These are phyloP conservation scores for Procambarus clarkii DNA, from an alignment of 1,140 invertebrate genomes.

Conservation along the genomic window DNA sequence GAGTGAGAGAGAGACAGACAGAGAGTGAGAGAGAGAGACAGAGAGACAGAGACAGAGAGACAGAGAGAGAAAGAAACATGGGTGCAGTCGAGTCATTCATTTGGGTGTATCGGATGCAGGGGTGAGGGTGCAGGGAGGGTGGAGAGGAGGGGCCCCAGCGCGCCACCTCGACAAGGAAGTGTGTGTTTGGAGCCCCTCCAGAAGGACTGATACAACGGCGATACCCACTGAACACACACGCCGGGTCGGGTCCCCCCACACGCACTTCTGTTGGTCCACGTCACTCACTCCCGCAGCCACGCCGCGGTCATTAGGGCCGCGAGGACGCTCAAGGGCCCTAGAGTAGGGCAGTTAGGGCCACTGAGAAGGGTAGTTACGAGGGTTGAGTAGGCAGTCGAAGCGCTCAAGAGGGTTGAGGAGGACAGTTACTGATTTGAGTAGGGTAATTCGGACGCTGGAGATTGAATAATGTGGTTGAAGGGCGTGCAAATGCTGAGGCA, in stretches of 20 bases:
- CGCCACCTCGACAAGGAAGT: slow-evolving; percentile 31
- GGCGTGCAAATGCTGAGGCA: no score
- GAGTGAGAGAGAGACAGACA: no score
- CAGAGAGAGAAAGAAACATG: background rate
- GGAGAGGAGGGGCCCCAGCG: background rate
- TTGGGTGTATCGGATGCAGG: slow-evolving; percentile 40
- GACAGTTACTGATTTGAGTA: background rate
- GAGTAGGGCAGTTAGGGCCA: background rate
- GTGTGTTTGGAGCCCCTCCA: slow-evolving; percentile 32
- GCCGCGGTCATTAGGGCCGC: slow-evolving; percentile 37
- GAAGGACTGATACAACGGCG: slow-evolving; percentile 57
- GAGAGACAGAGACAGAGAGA: background rate
- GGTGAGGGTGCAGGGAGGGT: slow-evolving; percentile 4
- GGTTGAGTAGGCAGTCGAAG: slow-evolving; percentile 27
- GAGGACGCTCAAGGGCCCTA: background rate
- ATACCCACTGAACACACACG: slow-evolving; percentile 48
- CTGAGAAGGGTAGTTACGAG: background rate
- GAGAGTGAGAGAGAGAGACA: no score
- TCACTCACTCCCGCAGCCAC: slow-evolving; percentile 33
- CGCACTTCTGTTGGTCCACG: slow-evolving; percentile 52
- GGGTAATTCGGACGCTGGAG: background rate
- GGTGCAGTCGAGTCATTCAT: background rate
- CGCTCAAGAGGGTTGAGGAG: background rate
- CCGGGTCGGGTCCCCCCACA: slow-evolving; percentile 13
- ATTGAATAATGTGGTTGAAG: background rate